Evolutionary conservation across 1,140 invertebrate genomes (phyloP).

Genomic region (Meloidogyne floridensis): DNA sequence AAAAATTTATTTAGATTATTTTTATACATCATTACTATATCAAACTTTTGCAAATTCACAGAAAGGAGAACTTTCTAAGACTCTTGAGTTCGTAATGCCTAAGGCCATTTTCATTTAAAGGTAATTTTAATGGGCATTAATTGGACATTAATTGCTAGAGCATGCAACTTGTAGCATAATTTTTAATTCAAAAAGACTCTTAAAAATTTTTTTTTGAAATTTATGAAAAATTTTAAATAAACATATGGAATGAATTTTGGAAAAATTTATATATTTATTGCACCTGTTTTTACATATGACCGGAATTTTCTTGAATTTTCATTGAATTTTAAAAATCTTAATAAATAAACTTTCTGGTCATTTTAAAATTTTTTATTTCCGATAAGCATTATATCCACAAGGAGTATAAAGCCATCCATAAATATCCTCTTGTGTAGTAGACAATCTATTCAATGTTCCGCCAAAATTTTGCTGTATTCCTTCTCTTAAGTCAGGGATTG

Average conservation of each 20-base stretch:
- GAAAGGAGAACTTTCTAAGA: too few species aligned
- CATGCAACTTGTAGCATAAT: too few species aligned
- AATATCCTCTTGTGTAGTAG: slow-evolving; percentile 39
- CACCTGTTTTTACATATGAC: not conserved
- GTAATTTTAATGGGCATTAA: too few species aligned
- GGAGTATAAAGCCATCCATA: slow-evolving; percentile 46
- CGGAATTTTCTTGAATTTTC: not conserved
- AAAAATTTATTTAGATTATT: too few species aligned
- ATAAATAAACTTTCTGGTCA: not conserved
- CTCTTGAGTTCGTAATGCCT: too few species aligned
- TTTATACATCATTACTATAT: too few species aligned
- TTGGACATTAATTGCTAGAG: too few species aligned
- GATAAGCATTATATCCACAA: slow-evolving; percentile 36
- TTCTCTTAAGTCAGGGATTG: not conserved
- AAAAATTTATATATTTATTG: not conserved
- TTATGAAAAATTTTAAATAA: not conserved
- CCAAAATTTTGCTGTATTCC: not conserved
- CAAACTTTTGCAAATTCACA: too few species aligned
- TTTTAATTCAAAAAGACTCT: too few species aligned
- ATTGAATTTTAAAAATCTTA: too few species aligned
- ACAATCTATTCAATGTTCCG: slow-evolving; percentile 30
- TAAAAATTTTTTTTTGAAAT: too few species aligned
- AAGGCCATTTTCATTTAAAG: too few species aligned
- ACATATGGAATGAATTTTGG: not conserved
- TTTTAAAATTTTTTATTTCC: slow-evolving; percentile 22